Base-by-base conservation (phyloP, 2,888 invertebrate species). In the Drepana falcataria region DNA sequence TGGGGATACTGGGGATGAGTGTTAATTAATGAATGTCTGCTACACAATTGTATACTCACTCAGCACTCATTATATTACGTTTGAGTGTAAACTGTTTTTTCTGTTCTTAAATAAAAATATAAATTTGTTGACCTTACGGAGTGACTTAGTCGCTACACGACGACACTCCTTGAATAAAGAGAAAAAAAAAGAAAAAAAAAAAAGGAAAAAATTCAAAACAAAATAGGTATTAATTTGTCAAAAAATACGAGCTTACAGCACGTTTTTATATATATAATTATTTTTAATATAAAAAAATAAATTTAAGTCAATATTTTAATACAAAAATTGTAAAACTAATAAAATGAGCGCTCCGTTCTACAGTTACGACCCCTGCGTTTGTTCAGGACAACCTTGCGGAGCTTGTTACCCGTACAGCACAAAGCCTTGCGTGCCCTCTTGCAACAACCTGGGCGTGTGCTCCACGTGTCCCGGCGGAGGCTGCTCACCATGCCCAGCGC, bases 301-400 rank as follows among this genome's bases (percentile, higher is more conserved):
- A 52, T 47, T 54, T 57, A 48, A 65, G 21, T 21, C 21, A 21
- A 55, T 55, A 54, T 56, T 56, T 55, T 66, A 73, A 81, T 9
- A 44, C 44, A 44, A 72, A 71, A 65, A 57, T 51, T 37, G 61
- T 47, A 68, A 70, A 71, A 60, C 35, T 21, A 2, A 35, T 34
- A 74, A 77, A 82, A 89, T 90, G 89, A 87, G 88, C 75, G 88
- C 87, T 64, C 85, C 89, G 1, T 87, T 84, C 61, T 91, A 90
- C 65, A 91, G 88, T 63, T 88, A 76, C 49, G 88, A 88, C 53
- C 90, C 90, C 2, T 91, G 89, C 68, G 84, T 87, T 2, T 81
- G 84, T 60, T 70, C 77, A 2, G 87, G 89, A 0, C 53, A 60
- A 60, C 89, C 90, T 0, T 89, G 90, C 54, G 90, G 90, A 2